Evolutionary conservation across 2,113 vertebrate genomes (phyloP).

Genomic region (Myiozetetes cayanensis): DNA sequence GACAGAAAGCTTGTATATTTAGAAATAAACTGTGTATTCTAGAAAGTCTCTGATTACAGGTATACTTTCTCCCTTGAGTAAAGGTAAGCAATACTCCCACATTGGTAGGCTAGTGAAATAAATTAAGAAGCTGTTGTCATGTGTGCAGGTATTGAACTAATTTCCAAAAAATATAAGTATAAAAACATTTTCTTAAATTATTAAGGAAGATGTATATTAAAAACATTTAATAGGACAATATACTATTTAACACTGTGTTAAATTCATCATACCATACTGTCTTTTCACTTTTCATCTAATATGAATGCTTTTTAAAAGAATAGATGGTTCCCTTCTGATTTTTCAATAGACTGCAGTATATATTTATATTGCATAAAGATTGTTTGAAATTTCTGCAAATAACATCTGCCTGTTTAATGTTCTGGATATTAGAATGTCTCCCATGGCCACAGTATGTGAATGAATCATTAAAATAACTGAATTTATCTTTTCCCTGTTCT

Average conservation of each 20-base stretch:
- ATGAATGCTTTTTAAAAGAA: not conserved
- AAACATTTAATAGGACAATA: not conserved
- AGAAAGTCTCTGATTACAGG: not conserved
- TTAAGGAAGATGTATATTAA: not conserved
- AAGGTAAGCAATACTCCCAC: not conserved
- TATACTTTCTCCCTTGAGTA: not conserved
- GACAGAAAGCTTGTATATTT: not conserved
- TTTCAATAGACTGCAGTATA: not conserved
- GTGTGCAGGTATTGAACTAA: not conserved
- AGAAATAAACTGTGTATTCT: not conserved
- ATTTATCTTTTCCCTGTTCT: not conserved
- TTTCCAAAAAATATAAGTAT: not conserved
- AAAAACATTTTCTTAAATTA: not conserved
- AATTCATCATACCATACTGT: not conserved
- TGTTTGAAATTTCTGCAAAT: not conserved
- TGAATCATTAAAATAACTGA: constrained; percentile 18
- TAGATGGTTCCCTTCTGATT: not conserved
- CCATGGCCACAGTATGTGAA: not conserved
- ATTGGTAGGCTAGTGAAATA: not conserved
- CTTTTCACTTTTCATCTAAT: not conserved
- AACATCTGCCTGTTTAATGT: not conserved
- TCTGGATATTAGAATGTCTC: not conserved
- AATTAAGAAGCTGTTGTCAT: not conserved
- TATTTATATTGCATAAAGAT: not conserved
- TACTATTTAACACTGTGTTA: not conserved